These are phyloP conservation scores for Drosophila tani DNA, from an alignment of 1,140 invertebrate genomes.

Conservation along the genomic window DNA sequence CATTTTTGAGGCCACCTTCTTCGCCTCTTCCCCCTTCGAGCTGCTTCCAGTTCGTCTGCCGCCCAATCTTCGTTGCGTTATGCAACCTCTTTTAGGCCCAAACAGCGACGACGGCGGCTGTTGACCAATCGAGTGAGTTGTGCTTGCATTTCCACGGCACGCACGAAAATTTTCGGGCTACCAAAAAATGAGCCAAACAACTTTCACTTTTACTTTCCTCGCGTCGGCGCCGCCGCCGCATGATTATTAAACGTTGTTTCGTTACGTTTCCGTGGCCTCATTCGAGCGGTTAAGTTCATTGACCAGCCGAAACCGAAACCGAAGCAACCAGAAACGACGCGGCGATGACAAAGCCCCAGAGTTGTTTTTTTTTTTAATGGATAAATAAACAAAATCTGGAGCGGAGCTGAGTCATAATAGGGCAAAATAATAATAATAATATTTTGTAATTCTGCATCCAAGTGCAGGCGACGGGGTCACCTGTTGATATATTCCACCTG, in stretches of 20 bases:
- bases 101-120: conserved; percentile 10
- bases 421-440: background rate
- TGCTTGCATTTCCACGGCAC: conserved; percentile 59
- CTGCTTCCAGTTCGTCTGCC: conserved; percentile 19
- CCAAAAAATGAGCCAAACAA: conserved; percentile 43
- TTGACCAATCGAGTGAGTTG: conserved; percentile 33
- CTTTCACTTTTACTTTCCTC: conserved; percentile 82
- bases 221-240: conserved; percentile 26
- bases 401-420: conserved; percentile 26
- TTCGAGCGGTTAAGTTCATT: conserved; percentile 64
- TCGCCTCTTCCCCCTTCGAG: background rate
- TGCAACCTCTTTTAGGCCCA: conserved; percentile 57
- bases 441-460: background rate
- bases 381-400: conserved; percentile 39
- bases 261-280: conserved; percentile 58
- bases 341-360: conserved; percentile 37
- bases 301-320: conserved; percentile 47
- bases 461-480: background rate
- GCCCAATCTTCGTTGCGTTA: conserved; percentile 29
- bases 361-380: conserved; percentile 10
- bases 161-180: conserved; percentile 74
- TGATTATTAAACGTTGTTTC: conserved; percentile 65
- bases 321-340: background rate
- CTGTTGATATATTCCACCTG: conserved; percentile 11
- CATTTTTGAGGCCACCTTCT: conserved; percentile 30